Base-by-base conservation (phyloP, 2,888 invertebrate species). In the Vannuccia rotundouncinata region DNA sequence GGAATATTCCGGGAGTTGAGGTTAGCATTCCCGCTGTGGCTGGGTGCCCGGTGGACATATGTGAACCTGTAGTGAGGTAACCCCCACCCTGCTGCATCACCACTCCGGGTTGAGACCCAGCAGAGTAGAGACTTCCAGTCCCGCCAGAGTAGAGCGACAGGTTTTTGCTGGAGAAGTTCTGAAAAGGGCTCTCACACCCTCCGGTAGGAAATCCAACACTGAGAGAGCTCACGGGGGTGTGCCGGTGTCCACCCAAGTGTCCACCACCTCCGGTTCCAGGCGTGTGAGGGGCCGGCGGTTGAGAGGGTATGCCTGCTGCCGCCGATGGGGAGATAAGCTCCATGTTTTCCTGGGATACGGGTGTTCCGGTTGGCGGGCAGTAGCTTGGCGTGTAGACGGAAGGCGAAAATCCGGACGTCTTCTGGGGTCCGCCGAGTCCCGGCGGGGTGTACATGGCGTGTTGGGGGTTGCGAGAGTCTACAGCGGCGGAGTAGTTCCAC, bases 371-470 rank as follows among this genome's bases (percentile, higher is more conserved):
- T 5, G 10, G 66, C 66, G 66, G 66, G 66, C 66, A 66, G 66
- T 66, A 66, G 66, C 66, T 66, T 2, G 66, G 66, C 66, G 66
- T 66, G 66, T 66, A 66, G 66, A 66, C 66, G 2, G 66, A 66
- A 27, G 66, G 66, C 17, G 66, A 66, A 27, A 66, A 66, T 66
- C 66, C 66, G 10, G 66, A 5, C 10, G 66, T 5, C 66, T 66
- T 66, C 17, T 66, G 66, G 5, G 10, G 10, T 2, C 66, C 66
- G 22, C 17, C 66, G 17, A 5, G 5, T 2, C 66, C 66, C 2
- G 66, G 66, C 22, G 66, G 66, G 10, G 66, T 66, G 66, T 66
- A 66, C 10, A 66, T 22, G 66, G 66, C 22, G 66, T 66, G 66
- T 17, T 66, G 66, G 17, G 22, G 10, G 66, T 22, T 66, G 66